Percentiles rank a stretch among this genome's conserved stretches.
phyloP scores from a whole-genome alignment of 2,113 vertebrate species.

The Pachyramphus minor region DNA sequence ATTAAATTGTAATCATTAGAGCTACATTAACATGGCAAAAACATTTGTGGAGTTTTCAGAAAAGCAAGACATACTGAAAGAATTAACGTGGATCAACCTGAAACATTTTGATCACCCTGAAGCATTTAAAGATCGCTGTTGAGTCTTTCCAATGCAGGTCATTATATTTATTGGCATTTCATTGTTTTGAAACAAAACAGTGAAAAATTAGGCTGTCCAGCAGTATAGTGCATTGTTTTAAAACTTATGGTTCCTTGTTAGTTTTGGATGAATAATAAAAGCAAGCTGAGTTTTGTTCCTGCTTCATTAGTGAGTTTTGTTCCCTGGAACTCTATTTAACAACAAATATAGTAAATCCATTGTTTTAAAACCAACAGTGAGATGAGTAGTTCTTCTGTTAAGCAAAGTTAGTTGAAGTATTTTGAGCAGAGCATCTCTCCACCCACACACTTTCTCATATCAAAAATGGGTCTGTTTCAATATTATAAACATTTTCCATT shows the following conservation, averaged over 20 bases:
- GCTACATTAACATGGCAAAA: not conserved
- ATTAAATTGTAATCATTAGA: not conserved
- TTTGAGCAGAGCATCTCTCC: not conserved
- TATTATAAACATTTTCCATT: not conserved
- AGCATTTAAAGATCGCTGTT: not conserved
- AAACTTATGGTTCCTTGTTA: not conserved
- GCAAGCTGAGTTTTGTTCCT: slow-evolving; percentile 4
- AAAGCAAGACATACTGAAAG: not conserved
- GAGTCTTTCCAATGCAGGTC: not conserved
- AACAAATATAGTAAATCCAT: slow-evolving; percentile 4
- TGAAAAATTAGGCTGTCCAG: not conserved
- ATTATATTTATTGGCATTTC: not conserved
- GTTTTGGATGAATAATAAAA: slow-evolving; percentile 41
- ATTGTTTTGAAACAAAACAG: not conserved
- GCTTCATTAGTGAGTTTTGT: not conserved
- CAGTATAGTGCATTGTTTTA: slow-evolving; percentile 7
- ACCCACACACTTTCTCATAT: slow-evolving; percentile 8
- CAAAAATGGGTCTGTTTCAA: slow-evolving; percentile 13
- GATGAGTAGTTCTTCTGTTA: not conserved
- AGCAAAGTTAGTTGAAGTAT: not conserved
- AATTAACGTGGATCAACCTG: not conserved
- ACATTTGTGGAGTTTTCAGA: not conserved
- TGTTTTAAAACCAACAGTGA: not conserved
- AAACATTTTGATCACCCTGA: slow-evolving; percentile 20
- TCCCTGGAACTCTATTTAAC: not conserved